Conservation (phyloP, 2,888 invertebrate genomes). For the Plebejus argus region DNA sequence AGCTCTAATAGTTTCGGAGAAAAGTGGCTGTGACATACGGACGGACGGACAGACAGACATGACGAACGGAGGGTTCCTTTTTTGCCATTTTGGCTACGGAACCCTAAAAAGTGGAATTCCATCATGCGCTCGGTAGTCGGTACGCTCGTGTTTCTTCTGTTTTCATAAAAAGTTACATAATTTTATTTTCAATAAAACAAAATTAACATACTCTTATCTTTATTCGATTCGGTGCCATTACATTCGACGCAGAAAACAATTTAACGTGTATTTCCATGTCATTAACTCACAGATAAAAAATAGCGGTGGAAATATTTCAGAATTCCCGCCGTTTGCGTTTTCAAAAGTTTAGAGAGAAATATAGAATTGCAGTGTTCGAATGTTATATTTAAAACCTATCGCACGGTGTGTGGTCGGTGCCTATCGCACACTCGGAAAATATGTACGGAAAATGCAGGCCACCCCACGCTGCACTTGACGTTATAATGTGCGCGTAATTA, state of each 20-base stretch:
- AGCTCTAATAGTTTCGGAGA: too few species aligned
- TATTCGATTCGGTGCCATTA: conserved; percentile 21
- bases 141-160: neutral
- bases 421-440: neutral
- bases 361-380: neutral
- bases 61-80: too few species aligned
- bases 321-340: conserved; percentile 14
- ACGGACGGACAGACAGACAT: too few species aligned
- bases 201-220: conserved; percentile 23
- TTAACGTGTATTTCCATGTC: conserved; percentile 24
- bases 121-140: neutral
- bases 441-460: neutral
- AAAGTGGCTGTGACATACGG: too few species aligned
- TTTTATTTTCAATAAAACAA: neutral
- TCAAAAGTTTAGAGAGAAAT: neutral
- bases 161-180: neutral
- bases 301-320: neutral
- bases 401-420: too few species aligned
- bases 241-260: conserved; percentile 23
- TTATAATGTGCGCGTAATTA: too few species aligned
- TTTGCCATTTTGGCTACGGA: too few species aligned
- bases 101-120: too few species aligned
- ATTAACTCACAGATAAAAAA: conserved; percentile 17
- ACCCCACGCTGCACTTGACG: too few species aligned
- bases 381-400: neutral